These are phyloP conservation scores for Cheilosia urbana DNA, from an alignment of 2,888 invertebrate genomes.

Conservation along the genomic window DNA sequence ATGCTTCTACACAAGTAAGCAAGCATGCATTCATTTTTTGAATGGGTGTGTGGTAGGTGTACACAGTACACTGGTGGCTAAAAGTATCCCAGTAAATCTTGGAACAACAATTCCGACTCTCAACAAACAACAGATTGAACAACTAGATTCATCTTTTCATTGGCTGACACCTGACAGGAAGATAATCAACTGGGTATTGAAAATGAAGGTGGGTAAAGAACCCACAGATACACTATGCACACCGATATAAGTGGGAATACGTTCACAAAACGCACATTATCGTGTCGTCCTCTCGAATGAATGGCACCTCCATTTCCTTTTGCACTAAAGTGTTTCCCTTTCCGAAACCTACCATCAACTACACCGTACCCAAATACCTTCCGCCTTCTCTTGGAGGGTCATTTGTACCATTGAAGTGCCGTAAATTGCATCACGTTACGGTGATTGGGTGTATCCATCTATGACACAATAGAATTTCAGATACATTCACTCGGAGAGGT, in stretches of 20 bases:
- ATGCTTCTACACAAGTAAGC: conserved; percentile 36
- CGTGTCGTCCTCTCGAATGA: conserved; percentile 34
- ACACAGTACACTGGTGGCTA: conserved; percentile 2
- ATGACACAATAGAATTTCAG: conserved; percentile 61
- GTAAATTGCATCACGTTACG: conserved; percentile 74
- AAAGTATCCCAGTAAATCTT: conserved; percentile 33
- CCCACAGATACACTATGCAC: neutral
- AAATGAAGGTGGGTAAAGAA: conserved; percentile 40
- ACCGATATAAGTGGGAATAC: neutral
- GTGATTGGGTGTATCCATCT: conserved; percentile 74
- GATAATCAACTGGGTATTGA: conserved; percentile 73
- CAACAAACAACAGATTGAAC: conserved; percentile 68
- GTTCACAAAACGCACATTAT: conserved; percentile 34
- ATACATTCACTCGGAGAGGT: conserved; percentile 9
- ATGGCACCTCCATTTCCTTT: conserved; percentile 54
- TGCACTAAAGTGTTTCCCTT: conserved; percentile 56
- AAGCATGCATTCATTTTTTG: conserved; percentile 22
- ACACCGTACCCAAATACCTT: conserved; percentile 24
- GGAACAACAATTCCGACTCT: conserved; percentile 31
- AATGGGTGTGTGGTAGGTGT: neutral
- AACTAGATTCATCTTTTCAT: conserved; percentile 69
- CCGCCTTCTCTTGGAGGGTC: conserved; percentile 60
- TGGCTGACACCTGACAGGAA: conserved; percentile 72
- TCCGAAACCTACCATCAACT: conserved; percentile 56
- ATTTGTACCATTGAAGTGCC: conserved; percentile 69